A percentile compares a stretch with the other conserved stretches of the same genome.
Conservation (phyloP, 1,140 invertebrate species). For the Neodiprion fabricii region DNA sequence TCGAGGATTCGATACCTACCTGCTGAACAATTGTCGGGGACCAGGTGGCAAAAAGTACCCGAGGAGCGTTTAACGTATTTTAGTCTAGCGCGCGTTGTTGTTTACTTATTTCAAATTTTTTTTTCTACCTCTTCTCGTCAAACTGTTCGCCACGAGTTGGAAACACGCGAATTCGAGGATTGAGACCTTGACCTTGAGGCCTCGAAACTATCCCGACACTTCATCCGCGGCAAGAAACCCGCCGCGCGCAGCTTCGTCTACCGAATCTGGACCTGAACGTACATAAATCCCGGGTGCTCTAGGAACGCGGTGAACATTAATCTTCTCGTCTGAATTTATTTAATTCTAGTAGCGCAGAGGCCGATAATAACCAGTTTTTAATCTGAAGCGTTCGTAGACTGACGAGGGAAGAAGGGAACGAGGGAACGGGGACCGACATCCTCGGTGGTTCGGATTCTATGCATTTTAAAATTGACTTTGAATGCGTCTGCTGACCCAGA, state of each 20-base stretch:
- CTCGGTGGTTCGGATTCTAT: neutral
- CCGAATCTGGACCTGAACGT: neutral
- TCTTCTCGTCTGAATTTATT: neutral
- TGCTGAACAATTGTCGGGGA: no score
- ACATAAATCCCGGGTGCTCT: neutral
- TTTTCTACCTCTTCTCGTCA: neutral
- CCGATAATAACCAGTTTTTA: neutral
- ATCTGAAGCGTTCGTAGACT: neutral
- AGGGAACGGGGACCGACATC: neutral
- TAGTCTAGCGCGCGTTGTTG: no score
- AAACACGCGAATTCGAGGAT: neutral
- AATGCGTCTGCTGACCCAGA: slow-evolving; percentile 4
- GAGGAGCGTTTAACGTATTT: no score
- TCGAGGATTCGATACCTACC: no score
- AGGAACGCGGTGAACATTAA: neutral
- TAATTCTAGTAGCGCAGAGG: neutral
- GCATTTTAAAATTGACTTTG: slow-evolving; percentile 3
- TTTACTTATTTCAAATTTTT: no score
- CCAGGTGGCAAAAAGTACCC: no score
- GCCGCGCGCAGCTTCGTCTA: neutral
- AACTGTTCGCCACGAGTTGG: neutral
- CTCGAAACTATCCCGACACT: neutral
- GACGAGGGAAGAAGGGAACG: no score
- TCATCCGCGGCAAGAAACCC: neutral
- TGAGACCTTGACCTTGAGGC: neutral